Base-by-base conservation (phyloP, 37 sponge, comb jelly and placozoan genomes). In the Lycopodina hypogea region DNA sequence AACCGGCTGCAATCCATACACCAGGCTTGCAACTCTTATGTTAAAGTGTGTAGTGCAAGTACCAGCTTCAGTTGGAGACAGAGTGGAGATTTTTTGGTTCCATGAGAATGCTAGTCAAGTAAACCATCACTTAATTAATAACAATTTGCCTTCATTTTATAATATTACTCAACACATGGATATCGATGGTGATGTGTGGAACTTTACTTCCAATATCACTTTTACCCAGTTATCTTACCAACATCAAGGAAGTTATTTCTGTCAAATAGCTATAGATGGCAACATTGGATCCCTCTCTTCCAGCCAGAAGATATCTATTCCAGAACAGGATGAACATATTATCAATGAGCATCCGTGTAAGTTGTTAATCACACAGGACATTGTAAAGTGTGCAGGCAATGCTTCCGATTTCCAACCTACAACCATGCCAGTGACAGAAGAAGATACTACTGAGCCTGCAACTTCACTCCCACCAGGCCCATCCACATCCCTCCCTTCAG, bases 261-360 rank as follows among this genome's bases (percentile, higher is more conserved):
- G 74, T 51, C 74, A 73, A 51, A 11, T 53, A n/a, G 33, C 21
- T 29, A 2, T 73, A 28, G 42, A 51, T 73, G 74, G 56, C 12
- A 53, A 73, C 11, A 33, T 30, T 1, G 38, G 4, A 53, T 42
- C 26, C 14, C 26, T 48, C 32, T 22, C 32, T 42, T 32, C 53
- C 1, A 73, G 34, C 30, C 18, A 14, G 1, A 24, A 30, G 1
- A 24, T 73, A 1, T 23, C 11, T 26, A 29, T 55, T 51, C 32
- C 1, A 29, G 74, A 8, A 12, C 8, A 41, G 42, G n/a, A 39
- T 1, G 17, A 45, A 24, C 11, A 1, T 8, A 23, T 6, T 42
- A 28, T 41, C 18, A 7, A 39, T n/a, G 50, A 36, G 2, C 15
- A 8, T 71, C 9, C 22, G 1, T 8, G 50, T 14, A 39, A 21